These are phyloP conservation scores for Xenops minutus DNA, from an alignment of 2,797 vertebrate species.

Conservation along the genomic window DNA sequence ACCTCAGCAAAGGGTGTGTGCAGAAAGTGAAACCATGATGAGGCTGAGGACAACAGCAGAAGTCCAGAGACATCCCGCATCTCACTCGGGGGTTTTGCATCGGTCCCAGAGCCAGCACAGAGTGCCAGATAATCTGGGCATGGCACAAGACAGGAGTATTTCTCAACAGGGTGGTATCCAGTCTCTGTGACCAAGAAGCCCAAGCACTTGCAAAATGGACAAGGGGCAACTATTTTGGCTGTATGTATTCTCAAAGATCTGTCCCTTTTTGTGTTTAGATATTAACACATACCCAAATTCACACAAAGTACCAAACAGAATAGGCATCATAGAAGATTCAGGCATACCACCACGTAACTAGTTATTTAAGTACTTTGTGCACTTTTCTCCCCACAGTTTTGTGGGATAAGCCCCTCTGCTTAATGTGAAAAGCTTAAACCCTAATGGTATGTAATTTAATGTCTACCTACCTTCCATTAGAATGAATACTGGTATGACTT, in stretches of 20 bases:
- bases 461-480: neutral
- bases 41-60: neutral
- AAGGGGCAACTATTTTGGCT: neutral
- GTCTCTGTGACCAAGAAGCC: neutral
- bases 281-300: neutral
- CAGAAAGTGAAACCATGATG: neutral
- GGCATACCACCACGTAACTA: neutral
- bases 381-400: neutral
- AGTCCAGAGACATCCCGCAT: neutral
- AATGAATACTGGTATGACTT: neutral
- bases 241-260: neutral
- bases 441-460: neutral
- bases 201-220: neutral
- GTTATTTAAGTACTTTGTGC: neutral
- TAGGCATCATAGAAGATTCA: neutral
- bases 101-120: neutral
- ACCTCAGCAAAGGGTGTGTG: neutral
- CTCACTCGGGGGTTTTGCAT: neutral
- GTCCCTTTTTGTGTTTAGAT: neutral
- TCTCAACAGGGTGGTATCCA: neutral
- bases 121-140: neutral
- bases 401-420: neutral
- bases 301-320: neutral
- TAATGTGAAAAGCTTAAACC: neutral
- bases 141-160: neutral